Conservation (phyloP, 2,888 invertebrate species). For the Laspeyria flexula region DNA sequence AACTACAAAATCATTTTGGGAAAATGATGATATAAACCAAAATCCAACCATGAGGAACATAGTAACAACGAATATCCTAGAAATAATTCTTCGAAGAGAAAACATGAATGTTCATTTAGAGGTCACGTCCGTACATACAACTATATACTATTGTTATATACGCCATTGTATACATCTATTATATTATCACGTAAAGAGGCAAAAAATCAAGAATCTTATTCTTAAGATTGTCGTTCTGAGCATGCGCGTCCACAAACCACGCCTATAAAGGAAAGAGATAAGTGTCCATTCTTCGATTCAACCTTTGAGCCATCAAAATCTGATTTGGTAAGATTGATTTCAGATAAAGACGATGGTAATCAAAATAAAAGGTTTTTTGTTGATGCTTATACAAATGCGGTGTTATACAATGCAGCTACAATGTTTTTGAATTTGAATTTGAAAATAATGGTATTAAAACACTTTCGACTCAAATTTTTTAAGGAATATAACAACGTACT, state of each 20-base stretch:
- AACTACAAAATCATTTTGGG: too few species aligned
- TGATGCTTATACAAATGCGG: not conserved
- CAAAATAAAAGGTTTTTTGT: slow-evolving; percentile 57
- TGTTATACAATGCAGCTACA: not conserved
- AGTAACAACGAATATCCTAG: not conserved
- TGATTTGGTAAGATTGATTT: slow-evolving; percentile 73
- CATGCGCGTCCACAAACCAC: slow-evolving; percentile 75
- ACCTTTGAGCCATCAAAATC: slow-evolving; percentile 48
- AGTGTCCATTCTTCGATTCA: slow-evolving; percentile 58
- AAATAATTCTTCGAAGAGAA: slow-evolving; percentile 11
- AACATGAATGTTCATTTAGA: slow-evolving; percentile 15
- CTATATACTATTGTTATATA: slow-evolving; percentile 52
- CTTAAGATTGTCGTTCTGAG: slow-evolving; percentile 71
- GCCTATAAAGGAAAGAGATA: slow-evolving; percentile 74
- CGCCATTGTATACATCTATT: slow-evolving; percentile 58
- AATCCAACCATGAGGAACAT: too few species aligned
- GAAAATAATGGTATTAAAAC: not conserved
- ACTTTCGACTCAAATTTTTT: too few species aligned
- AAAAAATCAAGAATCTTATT: slow-evolving; percentile 76
- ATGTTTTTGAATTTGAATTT: not conserved
- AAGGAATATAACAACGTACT: too few species aligned
- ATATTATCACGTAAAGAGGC: slow-evolving; percentile 62
- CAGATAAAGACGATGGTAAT: slow-evolving; percentile 65
- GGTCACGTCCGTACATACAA: slow-evolving; percentile 15
- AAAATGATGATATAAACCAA: too few species aligned